Evolutionary conservation across 2,888 invertebrate species (phyloP).

Genomic region (Drosophila mettleri): DNA sequence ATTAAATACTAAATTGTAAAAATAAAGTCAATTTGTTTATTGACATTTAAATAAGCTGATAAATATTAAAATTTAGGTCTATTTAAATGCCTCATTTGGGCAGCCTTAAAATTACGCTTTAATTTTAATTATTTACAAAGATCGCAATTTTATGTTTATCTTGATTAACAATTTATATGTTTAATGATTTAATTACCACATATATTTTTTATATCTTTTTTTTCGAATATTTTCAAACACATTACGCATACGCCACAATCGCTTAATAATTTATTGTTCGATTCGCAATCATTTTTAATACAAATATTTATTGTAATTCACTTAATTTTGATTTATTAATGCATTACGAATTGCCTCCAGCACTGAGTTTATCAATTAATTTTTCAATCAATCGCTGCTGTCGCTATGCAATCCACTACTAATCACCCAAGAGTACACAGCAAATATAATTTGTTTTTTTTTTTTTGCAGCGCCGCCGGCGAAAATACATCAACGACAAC

Average conservation of each 20-base stretch:
- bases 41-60: no score
- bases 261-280: not conserved
- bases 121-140: not conserved
- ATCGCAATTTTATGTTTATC: not conserved
- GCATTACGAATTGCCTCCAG: not conserved
- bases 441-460: not conserved
- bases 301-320: not conserved
- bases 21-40: no score
- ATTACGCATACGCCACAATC: constrained; percentile 3
- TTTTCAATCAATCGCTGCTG: constrained; percentile 29
- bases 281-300: not conserved
- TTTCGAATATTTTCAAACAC: not conserved
- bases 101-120: constrained; percentile 2
- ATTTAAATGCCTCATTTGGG: not conserved
- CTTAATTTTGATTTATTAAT: constrained; percentile 8
- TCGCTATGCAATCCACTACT: constrained; percentile 23
- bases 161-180: not conserved
- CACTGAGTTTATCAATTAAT: constrained; percentile 20
- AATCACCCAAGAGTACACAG: constrained; percentile 38
- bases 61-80: not conserved
- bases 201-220: not conserved
- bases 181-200: not conserved
- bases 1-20: not conserved
- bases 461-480: constrained; percentile 43
- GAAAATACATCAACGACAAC: constrained; percentile 27